Base-by-base conservation (phyloP, 2,888 invertebrate species). In the Agriopis marginaria region DNA sequence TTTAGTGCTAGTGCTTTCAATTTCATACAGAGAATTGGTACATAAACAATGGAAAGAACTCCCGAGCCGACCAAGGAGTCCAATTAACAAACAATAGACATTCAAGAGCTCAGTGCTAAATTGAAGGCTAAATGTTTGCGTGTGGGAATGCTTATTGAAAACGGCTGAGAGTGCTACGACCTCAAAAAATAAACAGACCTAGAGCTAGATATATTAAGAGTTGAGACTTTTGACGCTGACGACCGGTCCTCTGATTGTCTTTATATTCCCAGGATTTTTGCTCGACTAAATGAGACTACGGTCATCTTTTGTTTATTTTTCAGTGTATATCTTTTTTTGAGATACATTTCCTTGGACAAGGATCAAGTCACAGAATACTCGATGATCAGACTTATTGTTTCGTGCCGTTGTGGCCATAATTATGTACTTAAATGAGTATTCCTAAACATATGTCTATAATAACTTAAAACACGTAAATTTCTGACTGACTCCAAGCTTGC, bases 111-210 rank as follows among this genome's bases (percentile, higher is more conserved):
- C 53, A 66, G 55, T 68, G 63, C 59, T 68, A 60, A 67, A 63
- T 66, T 68, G 45, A 68, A 63, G 45, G 55, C 63, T 65, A 56
- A 50, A 58, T 45, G 54, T 45, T 49, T 49, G 70, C 50, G 66
- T 63, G 68, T 53, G 54, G 63, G 68, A 73, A 75, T 73, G 60
- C 54, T 71, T 51, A 59, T 55, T 63, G 63, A 50, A 23, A 60
- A 17, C 45, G 10, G 39, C 32, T 12, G 11, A 23, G 66, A 68
- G 63, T 72, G 65, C 49, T 42, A 53, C n/a, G 67, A 70, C 59
- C 66, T 63, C 47, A 59, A 17, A 58, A n/a, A 17, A 53, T 5
- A 64, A 53, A 56, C 17, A 62, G n/a, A 53, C 14, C 59, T 23
- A 23, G 32, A 59, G 39, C 23, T 12, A 51, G 51, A 51, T 23